Conservation (phyloP, 2,888 invertebrate species). For the Syritta pipiens region DNA sequence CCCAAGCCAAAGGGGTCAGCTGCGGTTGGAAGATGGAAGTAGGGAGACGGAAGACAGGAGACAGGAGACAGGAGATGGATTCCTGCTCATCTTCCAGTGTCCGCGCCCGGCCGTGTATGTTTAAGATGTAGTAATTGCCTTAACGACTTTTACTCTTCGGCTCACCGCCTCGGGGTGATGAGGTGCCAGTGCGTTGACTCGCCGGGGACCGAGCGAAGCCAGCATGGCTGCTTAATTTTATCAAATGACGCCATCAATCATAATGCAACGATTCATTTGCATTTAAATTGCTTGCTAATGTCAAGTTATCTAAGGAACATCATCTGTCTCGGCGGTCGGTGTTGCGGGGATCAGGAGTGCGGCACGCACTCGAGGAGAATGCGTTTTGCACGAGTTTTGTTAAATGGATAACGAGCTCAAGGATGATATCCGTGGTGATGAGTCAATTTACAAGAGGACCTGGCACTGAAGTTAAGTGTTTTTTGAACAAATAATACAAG, state of each 20-base stretch:
- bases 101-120: conserved; percentile 54
- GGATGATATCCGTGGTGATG: conserved; percentile 34
- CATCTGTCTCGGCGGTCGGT: conserved; percentile 75
- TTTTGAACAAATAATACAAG: conserved; percentile 24
- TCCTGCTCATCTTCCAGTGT: conserved; percentile 3
- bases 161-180: conserved; percentile 65
- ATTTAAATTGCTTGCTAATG: conserved; percentile 80
- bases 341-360: neutral
- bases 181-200: conserved; percentile 69
- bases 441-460: conserved; percentile 43
- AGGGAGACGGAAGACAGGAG: no score
- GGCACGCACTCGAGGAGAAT: conserved; percentile 1
- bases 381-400: neutral
- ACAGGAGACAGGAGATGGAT: no score
- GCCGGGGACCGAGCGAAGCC: conserved; percentile 47
- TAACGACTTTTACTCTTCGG: conserved; percentile 69
- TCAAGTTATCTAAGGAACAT: conserved; percentile 77
- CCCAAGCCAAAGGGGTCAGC: conserved; percentile 51
- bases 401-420: no score
- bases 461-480: conserved; percentile 40
- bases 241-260: conserved; percentile 78
- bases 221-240: conserved; percentile 71
- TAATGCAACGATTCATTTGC: conserved; percentile 76
- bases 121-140: conserved; percentile 70
- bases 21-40: conserved; percentile 33